Evolutionary conservation across 30 jellyfish, hydroid and myxozoan genomes (phyloP).

Genomic region (Turritopsis dohrnii): DNA sequence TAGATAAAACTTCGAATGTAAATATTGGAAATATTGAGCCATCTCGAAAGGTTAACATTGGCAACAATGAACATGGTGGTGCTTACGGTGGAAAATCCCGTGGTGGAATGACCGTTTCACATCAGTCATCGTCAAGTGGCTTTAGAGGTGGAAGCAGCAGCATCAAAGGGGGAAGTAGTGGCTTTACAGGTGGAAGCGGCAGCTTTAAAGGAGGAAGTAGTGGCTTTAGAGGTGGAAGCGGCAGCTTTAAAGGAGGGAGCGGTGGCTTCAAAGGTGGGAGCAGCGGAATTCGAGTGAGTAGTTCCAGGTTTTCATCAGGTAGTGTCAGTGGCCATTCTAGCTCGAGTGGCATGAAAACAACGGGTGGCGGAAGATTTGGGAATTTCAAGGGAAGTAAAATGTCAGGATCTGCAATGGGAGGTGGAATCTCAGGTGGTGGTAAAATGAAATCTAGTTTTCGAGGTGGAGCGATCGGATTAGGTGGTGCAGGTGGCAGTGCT

Average conservation of each 20-base stretch:
- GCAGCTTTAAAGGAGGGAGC: no score
- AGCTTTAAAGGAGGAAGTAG: background rate
- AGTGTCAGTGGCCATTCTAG: background rate
- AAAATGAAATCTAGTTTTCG: background rate
- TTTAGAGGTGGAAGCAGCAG: background rate
- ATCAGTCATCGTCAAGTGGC: background rate
- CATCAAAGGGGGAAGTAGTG: background rate
- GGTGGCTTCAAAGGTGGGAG: background rate
- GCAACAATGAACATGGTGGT: background rate
- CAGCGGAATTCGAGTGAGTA: background rate
- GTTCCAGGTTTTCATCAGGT: background rate
- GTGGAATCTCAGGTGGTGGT: background rate
- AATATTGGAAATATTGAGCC: background rate
- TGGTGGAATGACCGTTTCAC: background rate
- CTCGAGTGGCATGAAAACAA: background rate
- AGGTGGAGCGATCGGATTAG: background rate
- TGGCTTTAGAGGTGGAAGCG: background rate
- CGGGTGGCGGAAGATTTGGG: background rate
- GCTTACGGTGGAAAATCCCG: background rate
- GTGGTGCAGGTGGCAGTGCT: constrained; percentile 1
- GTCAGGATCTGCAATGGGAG: background rate
- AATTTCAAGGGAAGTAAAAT: background rate
- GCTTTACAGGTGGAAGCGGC: background rate
- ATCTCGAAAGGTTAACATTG: background rate
- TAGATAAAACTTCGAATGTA: background rate